phyloP scores from a whole-genome alignment of 2,113 vertebrate genomes.

The Synodontis membranacea region DNA sequence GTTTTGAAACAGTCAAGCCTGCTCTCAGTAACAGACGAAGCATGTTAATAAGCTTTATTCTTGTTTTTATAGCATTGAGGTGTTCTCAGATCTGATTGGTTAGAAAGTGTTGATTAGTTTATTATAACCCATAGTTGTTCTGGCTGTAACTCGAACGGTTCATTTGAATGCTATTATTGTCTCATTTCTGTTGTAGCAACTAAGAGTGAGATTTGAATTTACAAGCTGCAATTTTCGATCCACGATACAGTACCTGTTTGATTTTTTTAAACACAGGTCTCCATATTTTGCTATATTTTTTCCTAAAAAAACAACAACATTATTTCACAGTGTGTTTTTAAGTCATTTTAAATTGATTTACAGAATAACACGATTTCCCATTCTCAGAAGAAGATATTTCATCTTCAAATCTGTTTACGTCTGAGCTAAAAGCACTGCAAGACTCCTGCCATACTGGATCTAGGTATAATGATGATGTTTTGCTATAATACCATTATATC shows the following conservation, averaged over 20 bases:
- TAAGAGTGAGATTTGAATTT: background rate
- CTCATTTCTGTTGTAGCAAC: background rate
- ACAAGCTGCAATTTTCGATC: background rate
- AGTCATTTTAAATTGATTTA: background rate
- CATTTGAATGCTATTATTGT: background rate
- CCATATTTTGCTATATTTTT: background rate
- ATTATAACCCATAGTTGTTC: background rate
- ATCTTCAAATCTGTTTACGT: background rate
- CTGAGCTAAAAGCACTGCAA: too few relatives aligned
- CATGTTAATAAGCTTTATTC: background rate
- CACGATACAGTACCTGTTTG: background rate
- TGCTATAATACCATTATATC: background rate
- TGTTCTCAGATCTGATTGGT: background rate
- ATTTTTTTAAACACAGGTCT: background rate
- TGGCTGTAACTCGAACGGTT: background rate
- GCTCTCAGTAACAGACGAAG: constrained; percentile 19
- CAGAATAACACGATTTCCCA: background rate
- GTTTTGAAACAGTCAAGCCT: background rate
- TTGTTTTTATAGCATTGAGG: background rate
- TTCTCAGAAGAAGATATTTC: background rate
- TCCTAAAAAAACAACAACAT: background rate
- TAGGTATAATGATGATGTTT: background rate
- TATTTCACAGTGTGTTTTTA: background rate
- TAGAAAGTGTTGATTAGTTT: background rate
- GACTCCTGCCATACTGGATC: background rate